Base-by-base conservation (phyloP, 2,888 invertebrate genomes). In the Polydesmus complanatus region DNA sequence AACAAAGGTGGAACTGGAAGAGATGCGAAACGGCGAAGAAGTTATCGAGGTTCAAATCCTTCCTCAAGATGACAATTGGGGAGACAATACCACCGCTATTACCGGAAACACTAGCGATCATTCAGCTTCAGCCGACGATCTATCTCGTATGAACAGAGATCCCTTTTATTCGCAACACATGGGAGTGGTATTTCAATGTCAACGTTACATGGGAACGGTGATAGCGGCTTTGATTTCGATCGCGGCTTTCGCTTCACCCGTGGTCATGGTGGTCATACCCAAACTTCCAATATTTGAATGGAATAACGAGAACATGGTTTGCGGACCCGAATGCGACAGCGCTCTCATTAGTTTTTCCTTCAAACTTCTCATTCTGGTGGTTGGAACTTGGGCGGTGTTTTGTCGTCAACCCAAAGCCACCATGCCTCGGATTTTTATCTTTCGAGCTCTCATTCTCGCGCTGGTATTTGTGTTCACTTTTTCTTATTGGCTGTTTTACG, bases 401-500 rank as follows among this genome's bases (percentile, higher is more conserved):
- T 78, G 92, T 66, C 81, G 92, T 56, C 83, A 85, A 27, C 83
- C 90, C 25, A 83, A 85, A 66, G 88, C 91, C 23, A 88, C 89
- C 19, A 81, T 95, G 78, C 96, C 96, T 1, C 80, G 96, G 64
- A 87, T 96, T 73, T 92, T 87, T 74, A 79, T 95, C 55, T 92
- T 92, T 71, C 81, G 94, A 68, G 88, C 93, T 0, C 83, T 90
- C 67, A 86, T 93, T n/a, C 77, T 95, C 62, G 82, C 90, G 3
- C 81, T 96, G 60, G 83, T 94, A 48, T 83, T 93, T 50, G 84
- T 98, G 18, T 88, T 95, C 73, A 88, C 89, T 64, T 93, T 96
- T 75, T 88, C 95, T 2, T 97, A 93, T 77, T 98, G 98, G 97
- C 78, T 98, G 21, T 98, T 98, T 76, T 98, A 96, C 73, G 85